These are phyloP conservation scores for Nomada ruficornis DNA, from an alignment of 2,888 invertebrate genomes.

Conservation along the genomic window DNA sequence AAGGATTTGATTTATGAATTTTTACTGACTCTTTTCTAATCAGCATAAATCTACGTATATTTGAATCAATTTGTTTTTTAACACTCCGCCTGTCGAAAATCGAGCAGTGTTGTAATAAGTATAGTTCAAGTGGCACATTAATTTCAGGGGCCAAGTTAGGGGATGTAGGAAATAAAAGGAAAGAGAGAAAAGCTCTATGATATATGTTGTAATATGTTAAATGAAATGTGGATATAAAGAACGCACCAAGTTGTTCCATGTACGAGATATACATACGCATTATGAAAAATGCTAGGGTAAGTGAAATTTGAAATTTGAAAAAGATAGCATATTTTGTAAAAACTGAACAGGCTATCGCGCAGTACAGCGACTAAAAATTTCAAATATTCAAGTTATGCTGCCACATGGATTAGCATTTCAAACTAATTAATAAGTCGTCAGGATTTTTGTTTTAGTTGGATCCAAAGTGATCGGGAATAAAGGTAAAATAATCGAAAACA, in stretches of 20 bases:
- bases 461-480: not conserved
- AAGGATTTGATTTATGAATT: too few relatives aligned
- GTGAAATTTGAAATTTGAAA: too few relatives aligned
- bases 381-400: not conserved
- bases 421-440: not conserved
- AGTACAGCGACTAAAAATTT: too few relatives aligned
- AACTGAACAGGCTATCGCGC: too few relatives aligned
- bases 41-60: not conserved
- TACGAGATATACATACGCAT: too few relatives aligned
- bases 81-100: constrained; percentile 6
- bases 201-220: too few relatives aligned
- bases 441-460: not conserved
- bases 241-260: too few relatives aligned
- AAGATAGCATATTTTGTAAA: too few relatives aligned
- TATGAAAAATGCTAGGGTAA: too few relatives aligned
- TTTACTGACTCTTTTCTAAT: not conserved
- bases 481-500: too few relatives aligned
- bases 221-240: too few relatives aligned
- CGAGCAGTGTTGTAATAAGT: constrained; percentile 21
- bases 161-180: not conserved
- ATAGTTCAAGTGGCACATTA: constrained; percentile 22
- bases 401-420: not conserved
- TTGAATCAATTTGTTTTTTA: not conserved
- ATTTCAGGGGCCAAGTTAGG: constrained; percentile 43
- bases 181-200: not conserved